Evolutionary conservation across 2,113 vertebrate species (phyloP), one percentile per base, ranked within the genome.

Genomic region (Atrichornis clamosus): DNA sequence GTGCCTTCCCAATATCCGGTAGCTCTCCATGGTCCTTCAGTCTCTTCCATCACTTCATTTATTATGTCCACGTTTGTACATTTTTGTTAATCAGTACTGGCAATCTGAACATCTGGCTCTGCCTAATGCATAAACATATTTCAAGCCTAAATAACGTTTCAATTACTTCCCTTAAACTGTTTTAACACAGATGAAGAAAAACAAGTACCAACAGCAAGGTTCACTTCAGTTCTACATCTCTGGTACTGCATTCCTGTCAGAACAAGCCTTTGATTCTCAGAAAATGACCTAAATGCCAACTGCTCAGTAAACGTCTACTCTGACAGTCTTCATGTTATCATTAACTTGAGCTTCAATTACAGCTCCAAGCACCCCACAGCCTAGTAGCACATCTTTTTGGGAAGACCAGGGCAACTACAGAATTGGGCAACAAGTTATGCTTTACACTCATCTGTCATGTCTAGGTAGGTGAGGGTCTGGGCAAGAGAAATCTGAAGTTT

Each of bases 11-110:
- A 59, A 6, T 6, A 53, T 20, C 13, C 0, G 0, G 88, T 90
- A 90, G 93, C 96, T 97, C 93, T 97, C 96, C 96, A 87, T 78
- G 95, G 92, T 97, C 63, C 96, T 96, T 94, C 80, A 75, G 35
- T 5, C 33, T 56, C 52, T 41, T 67, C 53, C 1, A 27, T 58
- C 47, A 5, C 33, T n/a, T 77, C 18, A 15, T 23, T 62, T 53
- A 14, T 27, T 32, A 47, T 22, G 56, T 20, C 17, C 21, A n/a
- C 49, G 6, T 21, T 55, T 21, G 33, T 2, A 7, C 3, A 0
- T 4, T 65, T 56, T 73, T 84, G n/a, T 33, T 67, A 15, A 80
- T 60, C 53, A 62, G n/a, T 58, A 32, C 69, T 33, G 19, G 50
- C 2, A 1, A 79, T 39, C 59, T 13, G 15, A 70, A 4, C 27